These are phyloP conservation scores for Ridgeia piscesae DNA, from an alignment of 1,140 invertebrate species.

Conservation along the genomic window DNA sequence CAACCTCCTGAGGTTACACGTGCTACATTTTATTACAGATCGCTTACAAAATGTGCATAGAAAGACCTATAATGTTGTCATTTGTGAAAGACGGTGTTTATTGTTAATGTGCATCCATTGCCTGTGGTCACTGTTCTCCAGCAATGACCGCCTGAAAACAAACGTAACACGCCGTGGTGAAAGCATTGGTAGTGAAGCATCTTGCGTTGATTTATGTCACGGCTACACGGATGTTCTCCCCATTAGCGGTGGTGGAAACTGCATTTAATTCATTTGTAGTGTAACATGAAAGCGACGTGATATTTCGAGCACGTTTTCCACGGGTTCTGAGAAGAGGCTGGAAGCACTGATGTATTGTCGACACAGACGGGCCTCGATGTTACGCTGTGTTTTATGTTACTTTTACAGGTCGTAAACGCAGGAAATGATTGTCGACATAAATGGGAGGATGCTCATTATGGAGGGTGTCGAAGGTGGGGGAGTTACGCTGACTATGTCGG, in stretches of 20 bases:
- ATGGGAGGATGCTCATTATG: not conserved
- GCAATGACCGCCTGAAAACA: not conserved
- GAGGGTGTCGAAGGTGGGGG: not conserved
- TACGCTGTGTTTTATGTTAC: not conserved
- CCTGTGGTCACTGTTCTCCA: not conserved
- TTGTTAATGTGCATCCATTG: not conserved
- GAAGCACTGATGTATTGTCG: not conserved
- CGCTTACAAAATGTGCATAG: not conserved
- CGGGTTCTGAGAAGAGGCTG: not conserved
- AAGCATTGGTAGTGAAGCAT: not conserved
- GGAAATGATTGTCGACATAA: not conserved
- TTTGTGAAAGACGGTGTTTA: not conserved
- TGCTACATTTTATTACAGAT: not conserved
- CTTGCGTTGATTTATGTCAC: not conserved
- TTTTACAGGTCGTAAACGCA: not conserved
- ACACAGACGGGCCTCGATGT: not conserved
- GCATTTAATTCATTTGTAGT: not conserved
- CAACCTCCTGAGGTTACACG: not conserved
- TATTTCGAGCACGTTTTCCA: not conserved
- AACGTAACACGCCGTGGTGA: not conserved
- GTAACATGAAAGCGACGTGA: not conserved
- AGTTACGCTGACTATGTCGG: not conserved
- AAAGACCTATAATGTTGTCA: not conserved
- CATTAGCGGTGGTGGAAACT: not conserved
- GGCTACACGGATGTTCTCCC: not conserved